phyloP scores from a whole-genome alignment of 37 sponge, comb jelly and placozoan species.

The Chondrosia reniformis region DNA sequence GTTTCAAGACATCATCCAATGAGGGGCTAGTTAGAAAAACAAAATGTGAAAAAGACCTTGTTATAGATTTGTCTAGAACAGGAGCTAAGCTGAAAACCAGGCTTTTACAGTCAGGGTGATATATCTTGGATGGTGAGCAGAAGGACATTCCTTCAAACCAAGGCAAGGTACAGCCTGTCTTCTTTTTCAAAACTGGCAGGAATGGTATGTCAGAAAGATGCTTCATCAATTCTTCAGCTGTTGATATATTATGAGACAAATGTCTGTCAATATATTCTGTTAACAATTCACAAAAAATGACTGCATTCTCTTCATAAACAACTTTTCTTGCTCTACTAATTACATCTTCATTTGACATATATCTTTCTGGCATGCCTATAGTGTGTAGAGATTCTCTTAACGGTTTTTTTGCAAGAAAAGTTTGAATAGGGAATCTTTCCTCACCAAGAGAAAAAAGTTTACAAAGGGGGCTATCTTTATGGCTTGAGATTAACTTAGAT shows the following conservation, averaged over 20 bases:
- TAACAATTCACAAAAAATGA: slow-evolving; percentile 9
- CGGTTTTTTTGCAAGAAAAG: neutral
- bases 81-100: too few relatives aligned
- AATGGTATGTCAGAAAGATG: neutral
- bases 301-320: neutral
- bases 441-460: slow-evolving; percentile 28
- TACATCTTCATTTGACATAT: slow-evolving; percentile 24
- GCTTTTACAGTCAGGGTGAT: too few relatives aligned
- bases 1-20: too few relatives aligned
- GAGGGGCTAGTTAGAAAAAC: too few relatives aligned
- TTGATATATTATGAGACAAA: neutral
- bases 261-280: neutral
- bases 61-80: too few relatives aligned
- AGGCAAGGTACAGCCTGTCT: neutral
- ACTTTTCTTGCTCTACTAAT: slow-evolving; percentile 36
- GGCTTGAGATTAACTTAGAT: slow-evolving; percentile 26
- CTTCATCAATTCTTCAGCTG: neutral
- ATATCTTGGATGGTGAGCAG: too few relatives aligned
- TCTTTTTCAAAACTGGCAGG: neutral
- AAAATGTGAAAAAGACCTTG: too few relatives aligned
- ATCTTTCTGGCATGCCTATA: slow-evolving; percentile 35
- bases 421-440: slow-evolving; percentile 43
- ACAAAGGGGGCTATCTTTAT: neutral
- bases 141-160: slow-evolving; percentile 1
- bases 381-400: neutral